phyloP scores from a whole-genome alignment of 2,113 vertebrate species.

The Manacus vitellinus region DNA sequence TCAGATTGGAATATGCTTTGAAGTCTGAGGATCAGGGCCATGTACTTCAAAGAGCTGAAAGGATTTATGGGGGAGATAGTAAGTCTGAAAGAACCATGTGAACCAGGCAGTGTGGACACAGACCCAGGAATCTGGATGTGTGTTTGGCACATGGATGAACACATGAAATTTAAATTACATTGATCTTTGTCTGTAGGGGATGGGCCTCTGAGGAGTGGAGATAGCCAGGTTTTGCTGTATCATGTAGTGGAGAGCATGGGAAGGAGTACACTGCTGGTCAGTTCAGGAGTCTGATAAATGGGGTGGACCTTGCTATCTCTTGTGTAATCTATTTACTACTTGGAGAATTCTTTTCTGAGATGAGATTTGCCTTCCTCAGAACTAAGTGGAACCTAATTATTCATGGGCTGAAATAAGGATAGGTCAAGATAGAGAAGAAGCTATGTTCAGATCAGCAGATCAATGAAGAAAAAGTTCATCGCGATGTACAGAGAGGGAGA shows the following conservation, averaged over 20 bases:
- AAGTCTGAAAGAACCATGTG: not conserved
- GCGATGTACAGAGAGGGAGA: not conserved
- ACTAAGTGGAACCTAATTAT: not conserved
- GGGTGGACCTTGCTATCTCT: not conserved
- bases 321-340: not conserved
- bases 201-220: not conserved
- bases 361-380: not conserved
- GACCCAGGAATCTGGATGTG: not conserved
- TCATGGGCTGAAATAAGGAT: not conserved
- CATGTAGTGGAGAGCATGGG: not conserved
- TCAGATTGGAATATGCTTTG: not conserved
- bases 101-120: not conserved
- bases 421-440: not conserved
- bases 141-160: not conserved
- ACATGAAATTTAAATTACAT: not conserved
- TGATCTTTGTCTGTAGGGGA: not conserved
- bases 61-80: not conserved
- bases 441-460: not conserved
- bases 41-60: conserved; percentile 6
- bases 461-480: not conserved
- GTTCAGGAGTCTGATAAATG: not conserved
- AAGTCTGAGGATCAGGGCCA: not conserved
- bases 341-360: not conserved
- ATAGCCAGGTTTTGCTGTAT: not conserved
- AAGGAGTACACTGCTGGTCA: not conserved